phyloP scores from a whole-genome alignment of 2,888 invertebrate genomes.

The Scaptomyza reducta region DNA sequence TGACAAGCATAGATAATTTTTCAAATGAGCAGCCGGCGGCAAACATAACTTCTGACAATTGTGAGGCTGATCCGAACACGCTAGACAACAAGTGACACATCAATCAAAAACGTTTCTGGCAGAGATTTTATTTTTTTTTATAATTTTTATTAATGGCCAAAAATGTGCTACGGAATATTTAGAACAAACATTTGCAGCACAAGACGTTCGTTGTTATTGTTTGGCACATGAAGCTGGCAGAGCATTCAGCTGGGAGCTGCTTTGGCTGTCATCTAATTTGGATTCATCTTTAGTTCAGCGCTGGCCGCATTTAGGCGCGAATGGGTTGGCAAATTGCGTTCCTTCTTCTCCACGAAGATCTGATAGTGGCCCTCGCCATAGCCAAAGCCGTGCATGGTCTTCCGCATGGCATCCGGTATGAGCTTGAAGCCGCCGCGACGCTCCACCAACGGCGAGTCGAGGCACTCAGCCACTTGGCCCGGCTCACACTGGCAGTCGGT shows the following conservation, averaged over 20 bases:
- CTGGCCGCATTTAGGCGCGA: slow-evolving; percentile 74
- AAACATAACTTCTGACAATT: slow-evolving; percentile 13
- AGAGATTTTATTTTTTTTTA: slow-evolving; percentile 59
- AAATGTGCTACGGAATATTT: slow-evolving; percentile 37
- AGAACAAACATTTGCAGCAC: slow-evolving; percentile 43
- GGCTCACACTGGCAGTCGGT: slow-evolving; percentile 47
- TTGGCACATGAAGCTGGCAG: slow-evolving; percentile 48
- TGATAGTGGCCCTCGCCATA: slow-evolving; percentile 80
- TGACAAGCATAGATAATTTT: slow-evolving; percentile 51
- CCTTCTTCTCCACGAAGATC: slow-evolving; percentile 80
- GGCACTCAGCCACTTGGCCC: slow-evolving; percentile 14
- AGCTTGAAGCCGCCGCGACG: slow-evolving; percentile 62
- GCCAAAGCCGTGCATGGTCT: slow-evolving; percentile 74
- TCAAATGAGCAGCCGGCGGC: slow-evolving; percentile 45
- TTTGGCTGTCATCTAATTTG: slow-evolving; percentile 57
- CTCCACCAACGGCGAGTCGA: slow-evolving; percentile 41
- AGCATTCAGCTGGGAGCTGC: neutral
- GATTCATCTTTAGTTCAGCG: slow-evolving; percentile 79
- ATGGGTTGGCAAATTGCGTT: slow-evolving; percentile 74
- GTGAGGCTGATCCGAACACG: slow-evolving; percentile 49
- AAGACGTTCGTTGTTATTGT: slow-evolving; percentile 44
- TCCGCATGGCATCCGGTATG: slow-evolving; percentile 69
- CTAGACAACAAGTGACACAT: slow-evolving; percentile 33
- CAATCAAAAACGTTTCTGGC: slow-evolving; percentile 41
- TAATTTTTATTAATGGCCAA: slow-evolving; percentile 74